Conservation (phyloP, 1,140 invertebrate genomes). For the Hycleus phaleratus region DNA sequence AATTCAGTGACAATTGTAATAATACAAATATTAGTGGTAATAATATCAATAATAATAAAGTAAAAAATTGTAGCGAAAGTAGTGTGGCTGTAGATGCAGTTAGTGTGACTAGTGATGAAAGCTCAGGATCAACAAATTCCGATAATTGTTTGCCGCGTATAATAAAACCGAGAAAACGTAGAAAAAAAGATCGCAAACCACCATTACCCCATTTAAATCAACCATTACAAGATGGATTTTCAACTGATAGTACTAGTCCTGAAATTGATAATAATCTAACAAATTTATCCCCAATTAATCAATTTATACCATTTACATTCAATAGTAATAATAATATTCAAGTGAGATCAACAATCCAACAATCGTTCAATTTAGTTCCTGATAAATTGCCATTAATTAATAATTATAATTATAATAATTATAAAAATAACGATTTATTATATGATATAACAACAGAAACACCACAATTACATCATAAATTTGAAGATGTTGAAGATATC, state of each 20-base stretch:
- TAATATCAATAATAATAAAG: neutral
- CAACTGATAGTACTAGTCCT: constrained; percentile 41
- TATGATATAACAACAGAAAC: constrained; percentile 26
- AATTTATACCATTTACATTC: constrained; percentile 26
- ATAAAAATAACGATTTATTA: neutral
- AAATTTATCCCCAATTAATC: constrained; percentile 37
- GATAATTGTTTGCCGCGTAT: constrained; percentile 76
- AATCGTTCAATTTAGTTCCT: constrained; percentile 15
- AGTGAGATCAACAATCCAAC: constrained; percentile 14
- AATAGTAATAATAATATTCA: constrained; percentile 28
- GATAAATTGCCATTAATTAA: constrained; percentile 6
- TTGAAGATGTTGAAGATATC: constrained; percentile 40
- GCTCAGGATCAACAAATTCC: constrained; percentile 59
- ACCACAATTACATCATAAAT: constrained; percentile 37
- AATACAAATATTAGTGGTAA: neutral
- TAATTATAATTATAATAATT: neutral
- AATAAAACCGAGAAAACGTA: constrained; percentile 79
- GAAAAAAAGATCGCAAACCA: constrained; percentile 81
- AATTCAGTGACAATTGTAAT: constrained; percentile 24
- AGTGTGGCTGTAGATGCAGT: constrained; percentile 50
- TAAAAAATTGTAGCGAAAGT: constrained; percentile 17
- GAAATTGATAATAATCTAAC: constrained; percentile 39
- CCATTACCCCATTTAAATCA: constrained; percentile 26
- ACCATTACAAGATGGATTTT: constrained; percentile 35
- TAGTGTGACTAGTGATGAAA: constrained; percentile 68